Evolutionary conservation across 2,797 vertebrate genomes (phyloP).

Genomic region (Helicolenus hilgendorfi): DNA sequence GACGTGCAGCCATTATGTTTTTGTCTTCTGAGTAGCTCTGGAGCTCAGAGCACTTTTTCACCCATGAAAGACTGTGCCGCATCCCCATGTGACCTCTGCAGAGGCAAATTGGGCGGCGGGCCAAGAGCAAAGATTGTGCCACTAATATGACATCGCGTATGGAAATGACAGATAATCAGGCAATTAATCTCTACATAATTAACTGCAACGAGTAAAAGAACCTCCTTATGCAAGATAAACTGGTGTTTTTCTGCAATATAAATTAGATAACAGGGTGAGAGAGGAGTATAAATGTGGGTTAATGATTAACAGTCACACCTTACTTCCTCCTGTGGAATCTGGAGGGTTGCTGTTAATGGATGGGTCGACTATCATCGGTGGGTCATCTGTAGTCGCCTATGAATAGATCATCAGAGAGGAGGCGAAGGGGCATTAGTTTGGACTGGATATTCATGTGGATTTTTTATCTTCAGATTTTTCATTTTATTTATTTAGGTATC

Average conservation of each 20-base stretch:
- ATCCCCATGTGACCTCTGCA: slow-evolving; percentile 46
- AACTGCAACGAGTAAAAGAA: slow-evolving; percentile 34
- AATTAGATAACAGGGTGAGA: slow-evolving; percentile 24
- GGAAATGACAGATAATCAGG: slow-evolving; percentile 56
- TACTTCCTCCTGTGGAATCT: slow-evolving; percentile 73
- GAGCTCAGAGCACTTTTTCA: slow-evolving; percentile 18
- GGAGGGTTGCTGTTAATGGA: slow-evolving; percentile 50
- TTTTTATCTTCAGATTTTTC: neutral
- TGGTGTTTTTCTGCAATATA: slow-evolving; percentile 15
- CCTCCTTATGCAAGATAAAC: slow-evolving; percentile 13
- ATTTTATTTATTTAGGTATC: neutral
- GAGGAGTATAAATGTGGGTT: slow-evolving; percentile 16
- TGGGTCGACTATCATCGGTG: neutral
- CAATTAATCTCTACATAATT: slow-evolving; percentile 62
- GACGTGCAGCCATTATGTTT: slow-evolving; percentile 4
- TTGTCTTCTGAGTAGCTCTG: neutral
- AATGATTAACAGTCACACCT: slow-evolving; percentile 53
- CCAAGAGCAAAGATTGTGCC: slow-evolving; percentile 25
- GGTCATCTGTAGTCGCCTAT: slow-evolving; percentile 18
- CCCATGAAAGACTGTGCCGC: slow-evolving; percentile 15
- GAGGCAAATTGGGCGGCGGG: slow-evolving; percentile 22
- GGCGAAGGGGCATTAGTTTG: neutral
- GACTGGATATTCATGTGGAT: neutral
- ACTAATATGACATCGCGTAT: slow-evolving; percentile 37
- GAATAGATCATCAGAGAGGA: slow-evolving; percentile 30